Evolutionary conservation across 2,113 vertebrate species (phyloP).

Genomic region (Strix uralensis): DNA sequence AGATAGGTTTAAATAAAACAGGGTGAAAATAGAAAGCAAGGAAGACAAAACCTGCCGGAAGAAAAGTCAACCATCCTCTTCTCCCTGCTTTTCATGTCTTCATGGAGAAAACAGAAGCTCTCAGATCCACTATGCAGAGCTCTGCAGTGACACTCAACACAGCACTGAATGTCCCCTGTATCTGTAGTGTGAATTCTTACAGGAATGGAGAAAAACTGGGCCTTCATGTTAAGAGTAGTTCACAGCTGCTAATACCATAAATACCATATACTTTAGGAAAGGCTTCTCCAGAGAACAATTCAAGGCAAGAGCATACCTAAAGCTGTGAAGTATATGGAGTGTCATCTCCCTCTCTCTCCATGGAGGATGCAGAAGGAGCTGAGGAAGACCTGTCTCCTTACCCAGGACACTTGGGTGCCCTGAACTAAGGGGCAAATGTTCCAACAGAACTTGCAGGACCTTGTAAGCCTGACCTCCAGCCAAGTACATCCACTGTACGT

Average conservation of each 20-base stretch:
- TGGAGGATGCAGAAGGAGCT: background rate
- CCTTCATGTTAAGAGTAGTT: background rate
- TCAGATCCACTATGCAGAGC: background rate
- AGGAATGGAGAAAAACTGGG: background rate
- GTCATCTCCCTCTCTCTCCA: background rate
- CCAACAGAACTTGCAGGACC: background rate
- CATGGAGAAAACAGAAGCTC: background rate
- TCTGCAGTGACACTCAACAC: background rate
- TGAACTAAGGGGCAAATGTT: background rate
- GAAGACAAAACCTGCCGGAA: background rate
- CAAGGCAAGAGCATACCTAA: background rate
- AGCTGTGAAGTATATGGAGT: background rate
- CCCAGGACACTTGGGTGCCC: background rate
- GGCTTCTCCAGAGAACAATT: background rate
- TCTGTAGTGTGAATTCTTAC: background rate
- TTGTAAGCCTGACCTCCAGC: background rate
- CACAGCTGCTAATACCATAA: background rate
- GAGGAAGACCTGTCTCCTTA: background rate
- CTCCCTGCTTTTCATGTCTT: background rate
- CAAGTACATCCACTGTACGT: accelerated
- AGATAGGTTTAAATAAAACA: background rate
- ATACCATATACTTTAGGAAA: background rate
- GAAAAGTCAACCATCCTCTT: background rate
- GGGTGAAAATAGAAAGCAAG: background rate
- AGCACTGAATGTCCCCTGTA: background rate